These are phyloP conservation scores for Cheumatopsyche charites DNA, from an alignment of 1,140 invertebrate species.

Conservation along the genomic window DNA sequence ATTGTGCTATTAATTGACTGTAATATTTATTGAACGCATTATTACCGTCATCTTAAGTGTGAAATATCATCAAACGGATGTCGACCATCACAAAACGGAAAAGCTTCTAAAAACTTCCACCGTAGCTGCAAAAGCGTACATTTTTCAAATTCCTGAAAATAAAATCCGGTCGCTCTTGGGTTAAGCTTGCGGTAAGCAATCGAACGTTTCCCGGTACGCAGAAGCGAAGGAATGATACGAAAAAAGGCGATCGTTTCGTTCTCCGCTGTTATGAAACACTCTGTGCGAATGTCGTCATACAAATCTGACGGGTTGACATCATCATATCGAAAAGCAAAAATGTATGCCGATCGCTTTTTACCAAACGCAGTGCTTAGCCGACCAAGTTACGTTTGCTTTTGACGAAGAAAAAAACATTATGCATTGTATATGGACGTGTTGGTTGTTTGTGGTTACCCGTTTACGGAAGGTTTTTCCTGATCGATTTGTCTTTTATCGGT, in stretches of 20 bases:
- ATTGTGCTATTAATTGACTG: too few relatives aligned
- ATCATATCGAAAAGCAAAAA: constrained; percentile 14
- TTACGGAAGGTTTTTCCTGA: too few relatives aligned
- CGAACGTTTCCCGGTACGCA: constrained; percentile 11
- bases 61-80: background rate
- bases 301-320: constrained; percentile 30
- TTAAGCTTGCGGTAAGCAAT: constrained; percentile 22
- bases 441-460: too few relatives aligned
- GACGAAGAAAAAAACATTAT: too few relatives aligned
- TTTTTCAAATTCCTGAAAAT: too few relatives aligned
- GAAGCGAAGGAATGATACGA: background rate
- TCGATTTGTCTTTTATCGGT: too few relatives aligned
- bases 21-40: too few relatives aligned
- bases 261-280: constrained; percentile 18
- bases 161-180: background rate
- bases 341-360: constrained; percentile 8
- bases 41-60: background rate
- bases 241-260: constrained; percentile 12
- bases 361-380: constrained; percentile 2
- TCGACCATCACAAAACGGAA: background rate
- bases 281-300: constrained; percentile 20
- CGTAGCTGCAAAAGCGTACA: background rate
- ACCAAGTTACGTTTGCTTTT: too few relatives aligned
- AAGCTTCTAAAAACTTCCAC: background rate
- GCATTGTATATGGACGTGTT: too few relatives aligned